These are phyloP conservation scores for Pangasianodon gigas DNA, from an alignment of 2,113 vertebrate species.

Conservation along the genomic window DNA sequence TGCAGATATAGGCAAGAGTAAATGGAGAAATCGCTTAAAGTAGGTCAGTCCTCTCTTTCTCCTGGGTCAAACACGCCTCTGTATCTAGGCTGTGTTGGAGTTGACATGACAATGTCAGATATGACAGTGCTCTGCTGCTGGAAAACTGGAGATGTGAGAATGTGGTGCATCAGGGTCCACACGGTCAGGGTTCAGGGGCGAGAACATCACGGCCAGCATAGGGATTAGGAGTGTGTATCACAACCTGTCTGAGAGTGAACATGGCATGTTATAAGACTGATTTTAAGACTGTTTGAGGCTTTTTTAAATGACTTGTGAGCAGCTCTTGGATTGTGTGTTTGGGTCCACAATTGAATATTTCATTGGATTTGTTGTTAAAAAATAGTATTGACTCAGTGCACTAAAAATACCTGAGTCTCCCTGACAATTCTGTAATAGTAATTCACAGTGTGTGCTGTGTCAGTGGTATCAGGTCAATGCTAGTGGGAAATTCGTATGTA, in stretches of 20 bases:
- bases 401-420: neutral
- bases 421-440: neutral
- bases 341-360: neutral
- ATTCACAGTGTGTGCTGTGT: neutral
- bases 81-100: conserved; percentile 48
- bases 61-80: conserved; percentile 65
- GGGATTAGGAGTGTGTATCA: conserved; percentile 32
- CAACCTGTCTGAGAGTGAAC: conserved; percentile 31
- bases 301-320: neutral
- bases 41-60: conserved; percentile 53
- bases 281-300: neutral
- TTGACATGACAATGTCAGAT: conserved; percentile 52
- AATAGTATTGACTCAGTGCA: neutral
- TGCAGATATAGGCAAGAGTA: conserved; percentile 45
- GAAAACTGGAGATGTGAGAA: conserved; percentile 40
- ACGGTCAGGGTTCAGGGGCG: conserved; percentile 31
- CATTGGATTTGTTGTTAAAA: neutral
- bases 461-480: neutral
- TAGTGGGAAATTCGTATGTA: neutral
- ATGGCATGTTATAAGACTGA: neutral
- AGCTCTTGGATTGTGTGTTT: neutral
- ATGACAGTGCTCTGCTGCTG: conserved; percentile 48
- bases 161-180: conserved; percentile 29
- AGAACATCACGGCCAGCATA: conserved; percentile 7
- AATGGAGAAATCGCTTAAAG: conserved; percentile 49